phyloP scores from a whole-genome alignment of 2,797 vertebrate species.

The Amblyopsis hoosieri region DNA sequence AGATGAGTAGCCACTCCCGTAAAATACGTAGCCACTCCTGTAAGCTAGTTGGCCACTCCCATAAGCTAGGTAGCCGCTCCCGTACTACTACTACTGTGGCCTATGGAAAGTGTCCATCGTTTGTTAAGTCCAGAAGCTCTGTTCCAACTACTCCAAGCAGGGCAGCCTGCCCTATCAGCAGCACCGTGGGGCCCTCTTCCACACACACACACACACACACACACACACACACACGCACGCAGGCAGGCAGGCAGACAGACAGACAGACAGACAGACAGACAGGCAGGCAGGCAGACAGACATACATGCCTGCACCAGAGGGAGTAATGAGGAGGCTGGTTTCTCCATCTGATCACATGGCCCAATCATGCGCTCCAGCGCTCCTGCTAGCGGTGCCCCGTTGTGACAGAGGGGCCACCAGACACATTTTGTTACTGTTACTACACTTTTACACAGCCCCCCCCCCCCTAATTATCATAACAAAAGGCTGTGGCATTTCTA shows the following conservation, averaged over 20 bases:
- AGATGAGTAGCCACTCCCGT: background rate
- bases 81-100: background rate
- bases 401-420: slow-evolving; percentile 42
- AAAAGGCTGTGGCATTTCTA: slow-evolving; percentile 69
- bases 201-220: slow-evolving; percentile 53
- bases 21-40: background rate
- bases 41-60: background rate
- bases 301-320: slow-evolving; percentile 28
- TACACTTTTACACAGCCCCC: slow-evolving; percentile 62
- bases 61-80: too few species aligned
- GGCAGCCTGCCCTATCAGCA: slow-evolving; percentile 48
- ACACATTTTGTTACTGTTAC: slow-evolving; percentile 70
- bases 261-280: slow-evolving; percentile 43
- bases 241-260: slow-evolving; percentile 29
- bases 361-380: slow-evolving; percentile 60
- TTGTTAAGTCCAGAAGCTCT: slow-evolving; percentile 22
- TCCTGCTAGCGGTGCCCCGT: slow-evolving; percentile 49
- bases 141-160: slow-evolving; percentile 34
- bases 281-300: slow-evolving; percentile 10
- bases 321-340: slow-evolving; percentile 51
- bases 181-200: slow-evolving; percentile 60
- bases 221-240: too few species aligned
- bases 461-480: slow-evolving; percentile 74
- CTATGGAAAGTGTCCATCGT: slow-evolving; percentile 4
- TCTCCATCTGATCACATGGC: slow-evolving; percentile 71